Base-by-base conservation (phyloP, 2,888 invertebrate species). In the Andrena minutula region DNA sequence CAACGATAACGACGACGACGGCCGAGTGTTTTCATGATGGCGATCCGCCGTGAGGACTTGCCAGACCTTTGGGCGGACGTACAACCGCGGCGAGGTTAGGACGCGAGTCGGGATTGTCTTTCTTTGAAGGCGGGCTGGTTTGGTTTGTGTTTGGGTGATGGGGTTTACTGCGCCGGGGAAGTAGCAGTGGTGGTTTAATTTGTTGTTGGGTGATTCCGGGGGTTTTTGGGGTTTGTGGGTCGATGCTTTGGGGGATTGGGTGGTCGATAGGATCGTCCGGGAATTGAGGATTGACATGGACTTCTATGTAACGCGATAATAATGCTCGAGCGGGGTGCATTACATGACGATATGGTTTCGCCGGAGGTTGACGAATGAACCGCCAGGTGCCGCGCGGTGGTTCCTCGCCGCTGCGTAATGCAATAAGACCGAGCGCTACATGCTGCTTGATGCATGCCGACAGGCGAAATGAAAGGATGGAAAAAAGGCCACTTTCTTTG, bases 21-120 rank as follows among this genome's bases (percentile, higher is more conserved):
- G 84, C 81, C 90, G 85, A 92, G 90, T 91, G 91, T 92, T 92
- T 92, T 92, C 91, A 92, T 89, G 90, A 92, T 89, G 92, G 91
- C 90, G 91, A 90, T 88, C 87, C 41, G 16, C 83, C 70, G 64
- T 73, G 23, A 20, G 83, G 75, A 77, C 79, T 77, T 82, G 81
- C 75, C 23, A 56, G 78, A 73, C 79, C 84, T 85, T 76, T 66
- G 84, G 87, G 86, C 88, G 84, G 78, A 84, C 81, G 76, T 83
- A 64, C 86, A 87, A 88, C 64, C 74, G n/a, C 56, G 70, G 71
- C 63, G 64, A 75, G 74, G 68, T 79, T 79, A 73, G 79, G 66
- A 47, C 26, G 32, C 26, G 12, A 10, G 10, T 23, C 12, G 41
- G 41, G 10, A 12, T 16, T 41, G 41, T 16, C 41, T 41, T 41